Conservation (phyloP, 2,888 invertebrate species). For the Dicranocentrus wangi region DNA sequence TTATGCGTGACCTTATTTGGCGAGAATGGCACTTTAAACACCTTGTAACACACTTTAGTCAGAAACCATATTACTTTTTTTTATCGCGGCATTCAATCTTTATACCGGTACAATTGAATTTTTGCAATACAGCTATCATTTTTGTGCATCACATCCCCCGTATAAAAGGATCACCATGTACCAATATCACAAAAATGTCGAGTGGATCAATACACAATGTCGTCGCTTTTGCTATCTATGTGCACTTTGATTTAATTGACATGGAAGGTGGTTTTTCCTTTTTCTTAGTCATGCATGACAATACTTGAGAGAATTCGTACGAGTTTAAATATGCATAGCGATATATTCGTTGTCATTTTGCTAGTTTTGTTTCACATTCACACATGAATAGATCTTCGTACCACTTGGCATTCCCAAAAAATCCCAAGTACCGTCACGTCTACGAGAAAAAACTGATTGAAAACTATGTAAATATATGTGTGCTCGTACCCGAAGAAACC, state of each 20-base stretch:
- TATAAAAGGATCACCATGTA: not conserved
- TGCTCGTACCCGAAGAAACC: too few relatives aligned
- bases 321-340: not conserved
- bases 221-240: not conserved
- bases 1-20: constrained; percentile 55
- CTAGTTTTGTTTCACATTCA: constrained; percentile 10
- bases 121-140: constrained; percentile 12
- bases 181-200: not conserved
- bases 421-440: not conserved
- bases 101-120: constrained; percentile 40
- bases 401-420: too few relatives aligned
- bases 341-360: constrained; percentile 26
- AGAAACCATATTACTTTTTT: constrained; percentile 13
- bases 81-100: constrained; percentile 48
- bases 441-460: not conserved
- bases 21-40: constrained; percentile 45
- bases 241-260: too few relatives aligned
- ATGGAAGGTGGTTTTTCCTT: not conserved
- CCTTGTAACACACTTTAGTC: constrained; percentile 42
- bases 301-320: too few relatives aligned
- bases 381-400: not conserved
- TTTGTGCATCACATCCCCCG: constrained; percentile 19
- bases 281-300: constrained; percentile 7
- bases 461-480: too few relatives aligned
- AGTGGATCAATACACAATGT: constrained; percentile 8